Evolutionary conservation across 2,113 vertebrate genomes (phyloP), one percentile per base, ranked within the genome.

Genomic region (Albula goreensis): DNA sequence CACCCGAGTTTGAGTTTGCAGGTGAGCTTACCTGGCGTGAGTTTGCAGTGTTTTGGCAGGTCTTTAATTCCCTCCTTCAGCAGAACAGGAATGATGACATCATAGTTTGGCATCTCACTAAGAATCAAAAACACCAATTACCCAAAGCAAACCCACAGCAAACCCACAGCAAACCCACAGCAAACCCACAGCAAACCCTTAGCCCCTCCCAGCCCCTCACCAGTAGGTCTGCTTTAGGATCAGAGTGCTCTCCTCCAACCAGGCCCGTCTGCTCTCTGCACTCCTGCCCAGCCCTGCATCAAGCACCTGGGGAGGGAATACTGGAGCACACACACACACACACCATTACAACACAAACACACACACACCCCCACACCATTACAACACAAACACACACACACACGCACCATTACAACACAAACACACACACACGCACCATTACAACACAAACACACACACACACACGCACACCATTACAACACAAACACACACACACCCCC

Each of bases 211-310:
- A 74, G 15, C 0, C 41, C 77, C 94, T 92, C 86, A 98, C 97
- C 97, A 98, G 92, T 97, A 98, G 0, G 97, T 97, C 93, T 98
- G 97, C 89, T 98, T 98, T 85, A 98, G 93, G 89, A 97, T 93
- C 87, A 96, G 95, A 86, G 89, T 92, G 85, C 96, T 97, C 87
- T 96, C 96, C 85, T 98, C 97, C 82, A 98, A 93, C 97, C 96
- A 97, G 0, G 93, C 87, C 89, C 95, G 96, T 78, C 92, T 92
- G 87, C 93, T 94, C 80, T 98, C 97, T 0, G 92, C 11, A 3
- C 95, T 95, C 96, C 93, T 97, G 80, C 95, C 94, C 89, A 97
- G 97, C 83, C 96, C 96, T 0, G 96, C 97, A 88, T 98, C 96
- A 60, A 97, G 84, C 87, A 97, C 91, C 1, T 93, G 89, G 0